Evolutionary conservation across 2,888 invertebrate genomes (phyloP).

Genomic region (Listrodromus nycthemerus): DNA sequence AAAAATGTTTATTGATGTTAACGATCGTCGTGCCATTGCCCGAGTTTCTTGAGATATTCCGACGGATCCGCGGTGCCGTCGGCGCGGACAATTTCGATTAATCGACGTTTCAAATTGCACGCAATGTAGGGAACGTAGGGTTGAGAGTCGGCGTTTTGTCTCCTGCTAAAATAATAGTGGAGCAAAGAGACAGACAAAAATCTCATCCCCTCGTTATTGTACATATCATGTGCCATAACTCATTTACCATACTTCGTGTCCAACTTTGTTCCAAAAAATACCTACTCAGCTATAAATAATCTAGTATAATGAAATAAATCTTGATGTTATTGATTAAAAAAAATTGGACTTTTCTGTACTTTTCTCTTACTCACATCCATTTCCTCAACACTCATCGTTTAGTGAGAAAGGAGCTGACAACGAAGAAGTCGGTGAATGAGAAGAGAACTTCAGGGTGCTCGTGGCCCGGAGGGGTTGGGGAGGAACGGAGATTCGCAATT

Average conservation of each 20-base stretch:
- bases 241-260: conserved; percentile 84
- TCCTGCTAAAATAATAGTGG: conserved; percentile 49
- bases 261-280: conserved; percentile 84
- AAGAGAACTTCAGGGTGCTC: conserved; percentile 15
- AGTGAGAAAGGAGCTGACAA: conserved; percentile 26
- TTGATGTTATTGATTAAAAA: conserved; percentile 84
- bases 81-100: conserved; percentile 21
- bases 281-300: conserved; percentile 84
- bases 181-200: conserved; percentile 41
- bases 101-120: conserved; percentile 77
- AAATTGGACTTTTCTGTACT: conserved; percentile 16
- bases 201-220: conserved; percentile 78
- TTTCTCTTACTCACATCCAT: conserved; percentile 40
- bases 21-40: conserved; percentile 42
- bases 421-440: background rate
- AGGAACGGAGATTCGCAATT: conserved; percentile 1
- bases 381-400: conserved; percentile 4
- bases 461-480: background rate
- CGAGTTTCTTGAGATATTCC: conserved; percentile 51
- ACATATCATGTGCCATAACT: conserved; percentile 84
- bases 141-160: conserved; percentile 11
- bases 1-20: conserved; percentile 66
- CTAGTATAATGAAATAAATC: conserved; percentile 84
- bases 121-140: conserved; percentile 76
- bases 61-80: conserved; percentile 19